Evolutionary conservation across 1,140 invertebrate species (phyloP).

Genomic region (Neodiprion fabricii): DNA sequence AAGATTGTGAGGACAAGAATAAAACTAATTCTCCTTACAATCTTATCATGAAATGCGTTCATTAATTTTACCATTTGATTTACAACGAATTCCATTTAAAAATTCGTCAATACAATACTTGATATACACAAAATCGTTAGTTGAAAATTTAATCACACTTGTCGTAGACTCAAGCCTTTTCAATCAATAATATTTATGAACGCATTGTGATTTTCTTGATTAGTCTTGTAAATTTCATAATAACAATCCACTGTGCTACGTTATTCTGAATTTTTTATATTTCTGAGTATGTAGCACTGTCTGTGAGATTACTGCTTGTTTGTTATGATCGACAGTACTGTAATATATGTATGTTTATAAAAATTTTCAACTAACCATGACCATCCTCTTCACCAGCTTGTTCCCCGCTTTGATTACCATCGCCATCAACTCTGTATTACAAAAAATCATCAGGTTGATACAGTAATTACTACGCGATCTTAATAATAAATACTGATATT

Average conservation of each 20-base stretch:
- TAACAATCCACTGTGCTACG: neutral
- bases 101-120: too few relatives aligned
- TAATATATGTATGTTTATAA: neutral
- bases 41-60: neutral
- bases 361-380: slow-evolving; percentile 44
- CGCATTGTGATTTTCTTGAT: neutral
- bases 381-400: slow-evolving; percentile 64
- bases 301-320: neutral
- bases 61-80: neutral
- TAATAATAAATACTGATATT: slow-evolving; percentile 7
- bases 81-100: too few relatives aligned
- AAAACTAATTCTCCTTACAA: slow-evolving; percentile 7
- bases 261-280: neutral
- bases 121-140: too few relatives aligned
- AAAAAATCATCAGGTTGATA: slow-evolving; percentile 19
- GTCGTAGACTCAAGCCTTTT: too few relatives aligned
- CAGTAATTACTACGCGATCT: neutral
- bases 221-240: neutral
- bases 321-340: neutral
- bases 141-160: too few relatives aligned
- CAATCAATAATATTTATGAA: too few relatives aligned
- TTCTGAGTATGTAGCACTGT: neutral
- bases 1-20: slow-evolving; percentile 1
- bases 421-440: slow-evolving; percentile 64
- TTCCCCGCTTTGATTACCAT: slow-evolving; percentile 67